Percentiles rank a stretch among this genome's conserved stretches.
phyloP scores from a whole-genome alignment of 2,797 vertebrate genomes.

The Echeneis naucrates region DNA sequence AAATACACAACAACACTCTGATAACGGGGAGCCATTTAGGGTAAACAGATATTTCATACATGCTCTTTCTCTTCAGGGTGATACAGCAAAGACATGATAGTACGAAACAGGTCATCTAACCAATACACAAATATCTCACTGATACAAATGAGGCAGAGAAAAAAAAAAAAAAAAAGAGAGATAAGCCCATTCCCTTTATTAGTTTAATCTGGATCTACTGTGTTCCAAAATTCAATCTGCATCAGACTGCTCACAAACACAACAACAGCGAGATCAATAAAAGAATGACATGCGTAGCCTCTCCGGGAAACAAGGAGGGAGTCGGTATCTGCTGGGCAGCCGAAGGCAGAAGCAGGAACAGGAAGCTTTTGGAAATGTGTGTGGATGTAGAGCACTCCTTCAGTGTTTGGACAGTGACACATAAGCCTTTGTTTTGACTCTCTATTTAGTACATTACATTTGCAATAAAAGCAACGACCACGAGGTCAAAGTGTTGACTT shows the following conservation, averaged over 20 bases:
- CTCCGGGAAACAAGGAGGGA: constrained; percentile 21
- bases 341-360: constrained; percentile 23
- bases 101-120: not conserved
- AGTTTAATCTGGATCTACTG: not conserved
- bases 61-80: not conserved
- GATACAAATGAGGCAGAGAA: not conserved
- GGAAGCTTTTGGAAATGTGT: constrained; percentile 21
- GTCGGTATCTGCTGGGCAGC: not conserved
- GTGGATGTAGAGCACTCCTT: not conserved
- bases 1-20: not conserved
- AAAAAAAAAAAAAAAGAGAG: not conserved
- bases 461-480: not conserved
- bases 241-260: too few relatives aligned
- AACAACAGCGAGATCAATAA: too few relatives aligned
- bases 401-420: not conserved
- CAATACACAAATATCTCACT: not conserved
- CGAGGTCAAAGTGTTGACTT: not conserved
- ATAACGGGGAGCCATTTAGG: constrained; percentile 5
- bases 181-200: not conserved
- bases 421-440: constrained; percentile 7
- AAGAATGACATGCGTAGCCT: constrained; percentile 9
- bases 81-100: constrained; percentile 6
- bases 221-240: not conserved
- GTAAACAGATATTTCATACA: constrained; percentile 11
- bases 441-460: not conserved